A percentile compares a stretch with the other conserved stretches of the same genome.
Conservation (phyloP, 2,797 vertebrate species). For the Bryconaethiops microstoma region DNA sequence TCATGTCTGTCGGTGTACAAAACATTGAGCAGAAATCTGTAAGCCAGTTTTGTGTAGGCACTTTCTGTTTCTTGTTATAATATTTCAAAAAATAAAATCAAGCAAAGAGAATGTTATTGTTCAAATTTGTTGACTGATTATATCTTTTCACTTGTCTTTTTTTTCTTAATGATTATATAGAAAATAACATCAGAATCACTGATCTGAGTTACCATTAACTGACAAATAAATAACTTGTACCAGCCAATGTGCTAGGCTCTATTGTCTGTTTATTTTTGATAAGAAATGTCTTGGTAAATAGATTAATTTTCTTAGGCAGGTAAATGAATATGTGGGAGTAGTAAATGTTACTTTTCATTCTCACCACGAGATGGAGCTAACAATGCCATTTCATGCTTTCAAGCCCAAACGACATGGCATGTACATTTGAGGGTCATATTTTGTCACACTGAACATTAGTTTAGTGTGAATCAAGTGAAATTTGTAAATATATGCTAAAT, state of each 20-base stretch:
- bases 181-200: background rate
- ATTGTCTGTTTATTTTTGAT: too few species aligned
- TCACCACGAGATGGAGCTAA: constrained; percentile 20
- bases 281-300: too few species aligned
- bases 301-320: background rate
- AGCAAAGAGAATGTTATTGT: background rate
- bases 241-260: too few species aligned
- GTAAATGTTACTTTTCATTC: background rate
- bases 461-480: background rate
- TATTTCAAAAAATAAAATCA: background rate
- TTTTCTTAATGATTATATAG: background rate
- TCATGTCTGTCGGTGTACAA: background rate
- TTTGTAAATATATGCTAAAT: background rate
- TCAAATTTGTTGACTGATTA: background rate
- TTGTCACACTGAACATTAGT: background rate
- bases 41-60: background rate
- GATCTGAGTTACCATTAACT: background rate
- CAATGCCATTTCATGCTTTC: background rate
- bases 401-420: too few species aligned
- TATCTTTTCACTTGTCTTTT: background rate
- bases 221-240: background rate
- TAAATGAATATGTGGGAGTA: background rate
- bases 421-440: background rate
- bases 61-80: background rate
- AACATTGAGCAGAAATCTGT: background rate